A percentile compares a stretch with the other conserved stretches of the same genome.
Conservation (phyloP, 2,888 invertebrate species). For the Poecilus cupreus region DNA sequence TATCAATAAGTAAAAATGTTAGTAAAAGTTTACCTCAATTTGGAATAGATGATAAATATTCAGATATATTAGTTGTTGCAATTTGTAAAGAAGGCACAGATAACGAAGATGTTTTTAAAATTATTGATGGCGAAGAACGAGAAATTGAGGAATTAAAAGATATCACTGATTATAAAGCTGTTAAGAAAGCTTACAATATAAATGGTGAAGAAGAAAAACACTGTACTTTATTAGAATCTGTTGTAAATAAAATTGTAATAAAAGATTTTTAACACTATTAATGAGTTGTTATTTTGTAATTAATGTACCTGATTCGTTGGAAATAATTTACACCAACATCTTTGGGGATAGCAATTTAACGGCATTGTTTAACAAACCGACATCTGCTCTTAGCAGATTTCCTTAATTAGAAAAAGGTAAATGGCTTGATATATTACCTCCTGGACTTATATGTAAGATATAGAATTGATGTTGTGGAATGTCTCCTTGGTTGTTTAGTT, state of each 20-base stretch:
- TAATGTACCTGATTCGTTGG: too few species aligned
- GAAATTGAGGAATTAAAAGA: slow-evolving; percentile 73
- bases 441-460: too few species aligned
- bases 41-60: slow-evolving; percentile 75
- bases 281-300: not conserved
- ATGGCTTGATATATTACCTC: too few species aligned
- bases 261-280: slow-evolving; percentile 75
- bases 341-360: not conserved
- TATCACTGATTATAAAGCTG: slow-evolving; percentile 73
- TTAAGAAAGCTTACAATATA: slow-evolving; percentile 79
- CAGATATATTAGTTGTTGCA: slow-evolving; percentile 72
- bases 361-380: too few species aligned
- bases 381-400: too few species aligned
- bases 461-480: too few species aligned
- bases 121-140: slow-evolving; percentile 76
- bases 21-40: slow-evolving; percentile 80
- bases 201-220: slow-evolving; percentile 72
- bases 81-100: slow-evolving; percentile 69
- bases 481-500: too few species aligned
- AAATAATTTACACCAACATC: too few species aligned
- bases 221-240: slow-evolving; percentile 75
- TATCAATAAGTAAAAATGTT: slow-evolving; percentile 82
- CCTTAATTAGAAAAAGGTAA: too few species aligned
- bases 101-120: slow-evolving; percentile 70
- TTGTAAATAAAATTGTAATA: slow-evolving; percentile 81